phyloP scores from a whole-genome alignment of 2,797 vertebrate genomes.

The Darevskia nairensis region DNA sequence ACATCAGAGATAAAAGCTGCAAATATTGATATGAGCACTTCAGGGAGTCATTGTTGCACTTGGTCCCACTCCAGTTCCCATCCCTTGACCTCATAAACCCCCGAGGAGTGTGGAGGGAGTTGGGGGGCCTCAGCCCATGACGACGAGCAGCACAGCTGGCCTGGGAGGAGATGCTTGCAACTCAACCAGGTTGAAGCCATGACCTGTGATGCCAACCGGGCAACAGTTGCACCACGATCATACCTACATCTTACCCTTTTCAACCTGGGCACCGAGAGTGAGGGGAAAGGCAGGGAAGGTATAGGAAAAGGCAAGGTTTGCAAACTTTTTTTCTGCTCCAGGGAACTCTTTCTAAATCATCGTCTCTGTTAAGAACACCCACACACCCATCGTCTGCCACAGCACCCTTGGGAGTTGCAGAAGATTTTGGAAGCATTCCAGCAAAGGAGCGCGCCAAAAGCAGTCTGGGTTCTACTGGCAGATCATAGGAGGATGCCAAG shows the following conservation, averaged over 20 bases:
- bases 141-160: too few relatives aligned
- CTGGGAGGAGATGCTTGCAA: neutral
- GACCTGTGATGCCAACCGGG: too few relatives aligned
- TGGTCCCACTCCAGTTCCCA: neutral
- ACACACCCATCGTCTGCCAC: neutral
- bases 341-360: neutral
- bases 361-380: neutral
- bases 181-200: neutral
- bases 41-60: neutral
- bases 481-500: neutral
- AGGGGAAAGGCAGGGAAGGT: neutral
- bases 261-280: neutral
- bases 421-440: neutral
- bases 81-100: neutral
- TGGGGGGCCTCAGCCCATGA: neutral
- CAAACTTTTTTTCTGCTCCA: neutral
- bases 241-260: neutral
- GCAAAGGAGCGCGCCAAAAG: neutral
- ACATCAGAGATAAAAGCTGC: neutral
- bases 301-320: neutral
- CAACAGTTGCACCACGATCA: neutral
- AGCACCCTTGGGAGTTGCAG: neutral
- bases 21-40: neutral
- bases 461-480: neutral
- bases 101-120: too few relatives aligned